phyloP scores from a whole-genome alignment of 1,140 invertebrate genomes.

The Protaetia brevitarsis region DNA sequence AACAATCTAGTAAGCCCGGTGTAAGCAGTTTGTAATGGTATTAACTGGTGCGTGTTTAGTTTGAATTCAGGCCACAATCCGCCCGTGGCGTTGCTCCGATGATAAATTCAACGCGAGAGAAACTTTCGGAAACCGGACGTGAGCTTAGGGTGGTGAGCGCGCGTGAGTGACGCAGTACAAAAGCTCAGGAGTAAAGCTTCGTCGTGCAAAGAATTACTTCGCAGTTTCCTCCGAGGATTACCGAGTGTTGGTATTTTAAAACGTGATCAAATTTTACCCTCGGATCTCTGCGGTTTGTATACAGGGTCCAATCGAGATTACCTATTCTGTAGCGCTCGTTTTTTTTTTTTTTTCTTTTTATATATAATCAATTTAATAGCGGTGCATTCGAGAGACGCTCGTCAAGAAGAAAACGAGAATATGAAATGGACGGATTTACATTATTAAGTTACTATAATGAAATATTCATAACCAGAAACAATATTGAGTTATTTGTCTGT shows the following conservation, averaged over 20 bases:
- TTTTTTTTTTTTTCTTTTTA: too few species aligned
- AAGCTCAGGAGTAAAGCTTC: conserved; percentile 31
- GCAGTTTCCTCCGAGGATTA: conserved; percentile 32
- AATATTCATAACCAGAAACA: not conserved
- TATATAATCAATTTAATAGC: conserved; percentile 10
- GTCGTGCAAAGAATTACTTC: conserved; percentile 33
- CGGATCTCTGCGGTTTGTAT: not conserved
- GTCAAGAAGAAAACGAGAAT: not conserved
- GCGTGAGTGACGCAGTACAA: conserved; percentile 30
- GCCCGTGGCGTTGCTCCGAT: conserved; percentile 26
- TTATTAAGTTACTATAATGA: not conserved
- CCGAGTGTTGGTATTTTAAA: conserved; percentile 31
- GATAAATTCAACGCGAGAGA: conserved; percentile 33
- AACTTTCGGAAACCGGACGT: conserved; percentile 33
- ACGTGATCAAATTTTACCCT: conserved; percentile 30
- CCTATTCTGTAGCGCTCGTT: not conserved
- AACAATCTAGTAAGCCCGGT: conserved; percentile 20
- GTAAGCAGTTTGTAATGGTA: conserved; percentile 35
- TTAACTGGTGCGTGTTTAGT: conserved; percentile 33
- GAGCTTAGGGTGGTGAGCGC: conserved; percentile 31
- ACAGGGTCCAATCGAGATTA: conserved; percentile 9
- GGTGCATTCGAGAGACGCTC: not conserved
- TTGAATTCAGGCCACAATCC: conserved; percentile 34
- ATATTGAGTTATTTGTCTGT: not conserved
- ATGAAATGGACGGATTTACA: not conserved